Conservation (phyloP, 1,140 invertebrate species). For the Drosophila parvula region DNA sequence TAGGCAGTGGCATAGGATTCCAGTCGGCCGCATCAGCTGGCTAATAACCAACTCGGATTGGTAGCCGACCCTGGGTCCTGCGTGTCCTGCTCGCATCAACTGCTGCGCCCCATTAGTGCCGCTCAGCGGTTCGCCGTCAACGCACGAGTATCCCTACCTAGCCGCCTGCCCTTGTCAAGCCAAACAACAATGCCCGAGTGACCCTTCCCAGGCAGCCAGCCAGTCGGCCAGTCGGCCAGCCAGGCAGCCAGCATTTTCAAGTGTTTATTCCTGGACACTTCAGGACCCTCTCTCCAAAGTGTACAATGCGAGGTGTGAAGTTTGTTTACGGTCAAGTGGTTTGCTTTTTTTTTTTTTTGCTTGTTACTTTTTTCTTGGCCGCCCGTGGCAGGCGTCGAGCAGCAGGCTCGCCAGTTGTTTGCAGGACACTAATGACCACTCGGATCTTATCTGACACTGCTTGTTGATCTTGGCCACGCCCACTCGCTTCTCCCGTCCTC, state of each 20-base stretch:
- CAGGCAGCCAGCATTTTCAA: slow-evolving; percentile 54
- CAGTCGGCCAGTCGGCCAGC: slow-evolving; percentile 8
- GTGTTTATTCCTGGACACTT: slow-evolving; percentile 80
- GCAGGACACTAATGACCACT: slow-evolving; percentile 79
- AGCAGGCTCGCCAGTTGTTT: slow-evolving; percentile 60
- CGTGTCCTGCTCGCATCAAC: slow-evolving; percentile 30
- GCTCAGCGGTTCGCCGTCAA: slow-evolving; percentile 36
- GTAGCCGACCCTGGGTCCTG: slow-evolving; percentile 21
- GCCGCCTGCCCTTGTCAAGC: slow-evolving; percentile 58
- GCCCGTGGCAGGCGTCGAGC: slow-evolving; percentile 17
- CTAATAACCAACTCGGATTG: slow-evolving; percentile 35
- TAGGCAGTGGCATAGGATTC: slow-evolving; percentile 25
- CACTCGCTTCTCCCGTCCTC: background rate
- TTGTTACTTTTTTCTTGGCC: slow-evolving; percentile 35
- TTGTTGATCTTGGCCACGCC: slow-evolving; percentile 38
- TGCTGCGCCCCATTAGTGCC: slow-evolving; percentile 57
- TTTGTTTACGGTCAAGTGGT: slow-evolving; percentile 81
- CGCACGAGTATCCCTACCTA: slow-evolving; percentile 15
- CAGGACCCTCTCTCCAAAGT: slow-evolving; percentile 49
- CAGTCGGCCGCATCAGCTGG: slow-evolving; percentile 34
- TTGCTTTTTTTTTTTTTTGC: slow-evolving; percentile 38
- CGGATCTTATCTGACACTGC: slow-evolving; percentile 67
- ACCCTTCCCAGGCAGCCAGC: slow-evolving; percentile 26
- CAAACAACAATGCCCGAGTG: slow-evolving; percentile 51
- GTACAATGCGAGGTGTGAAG: slow-evolving; percentile 76